phyloP scores from a whole-genome alignment of 2,888 invertebrate genomes.

The Palloptera scutellata region DNA sequence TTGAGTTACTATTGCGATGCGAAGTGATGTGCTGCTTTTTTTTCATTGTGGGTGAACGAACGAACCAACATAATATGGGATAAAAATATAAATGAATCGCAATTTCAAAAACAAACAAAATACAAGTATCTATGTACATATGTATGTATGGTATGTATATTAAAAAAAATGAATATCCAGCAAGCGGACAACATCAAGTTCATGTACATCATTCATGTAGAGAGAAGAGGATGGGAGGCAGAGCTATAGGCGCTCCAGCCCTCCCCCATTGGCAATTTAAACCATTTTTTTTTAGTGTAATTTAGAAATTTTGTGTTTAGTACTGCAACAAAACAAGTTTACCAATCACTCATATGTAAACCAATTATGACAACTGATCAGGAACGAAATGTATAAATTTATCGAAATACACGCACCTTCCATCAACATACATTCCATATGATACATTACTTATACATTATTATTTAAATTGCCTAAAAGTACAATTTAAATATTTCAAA shows the following conservation, averaged over 20 bases:
- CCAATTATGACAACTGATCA: too few relatives aligned
- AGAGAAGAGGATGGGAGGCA: neutral
- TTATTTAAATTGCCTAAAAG: too few relatives aligned
- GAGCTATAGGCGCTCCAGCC: too few relatives aligned
- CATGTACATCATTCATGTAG: conserved; percentile 38
- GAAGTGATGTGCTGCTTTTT: conserved; percentile 23
- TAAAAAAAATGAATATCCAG: conserved; percentile 47
- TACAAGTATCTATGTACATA: neutral
- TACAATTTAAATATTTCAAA: too few relatives aligned
- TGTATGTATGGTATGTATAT: too few relatives aligned
- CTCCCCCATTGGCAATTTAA: too few relatives aligned
- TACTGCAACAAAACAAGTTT: too few relatives aligned
- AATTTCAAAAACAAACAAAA: conserved; percentile 5
- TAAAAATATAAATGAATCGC: neutral
- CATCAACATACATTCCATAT: too few relatives aligned
- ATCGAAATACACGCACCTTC: too few relatives aligned
- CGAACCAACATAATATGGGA: conserved; percentile 12
- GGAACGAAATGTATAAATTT: too few relatives aligned
- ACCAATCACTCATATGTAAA: too few relatives aligned
- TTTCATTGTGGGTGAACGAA: conserved; percentile 35
- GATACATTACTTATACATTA: too few relatives aligned
- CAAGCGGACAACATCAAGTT: conserved; percentile 57
- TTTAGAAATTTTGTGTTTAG: neutral
- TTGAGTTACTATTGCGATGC: conserved; percentile 1
- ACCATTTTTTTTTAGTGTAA: neutral